Evolutionary conservation across 2,113 vertebrate genomes (phyloP).

Genomic region (Tinamus guttatus): DNA sequence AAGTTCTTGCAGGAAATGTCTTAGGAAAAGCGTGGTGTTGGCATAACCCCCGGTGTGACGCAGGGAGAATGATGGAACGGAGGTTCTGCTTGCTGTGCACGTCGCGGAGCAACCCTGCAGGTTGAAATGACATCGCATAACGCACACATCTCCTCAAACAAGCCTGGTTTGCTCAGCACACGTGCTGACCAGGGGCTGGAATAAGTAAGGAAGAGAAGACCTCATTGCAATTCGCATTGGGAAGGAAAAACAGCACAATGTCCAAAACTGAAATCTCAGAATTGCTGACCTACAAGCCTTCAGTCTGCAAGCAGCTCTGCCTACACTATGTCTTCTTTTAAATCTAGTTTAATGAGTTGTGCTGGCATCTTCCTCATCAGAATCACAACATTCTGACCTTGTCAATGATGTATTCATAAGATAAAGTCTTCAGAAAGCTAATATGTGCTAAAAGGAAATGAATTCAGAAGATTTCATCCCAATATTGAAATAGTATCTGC

Average conservation of each 20-base stretch:
- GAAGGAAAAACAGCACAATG: neutral
- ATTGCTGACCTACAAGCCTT: neutral
- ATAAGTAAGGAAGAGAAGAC: neutral
- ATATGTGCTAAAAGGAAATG: slow-evolving; percentile 47
- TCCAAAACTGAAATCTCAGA: neutral
- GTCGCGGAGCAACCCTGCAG: neutral
- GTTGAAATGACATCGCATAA: neutral
- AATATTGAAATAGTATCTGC: slow-evolving; percentile 7
- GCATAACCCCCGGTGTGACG: neutral
- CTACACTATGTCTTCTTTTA: neutral
- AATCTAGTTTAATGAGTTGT: slow-evolving; percentile 34
- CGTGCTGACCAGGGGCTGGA: neutral
- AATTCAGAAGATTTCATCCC: slow-evolving; percentile 32
- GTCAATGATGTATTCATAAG: slow-evolving; percentile 41
- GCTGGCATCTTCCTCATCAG: neutral
- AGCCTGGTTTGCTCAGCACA: neutral
- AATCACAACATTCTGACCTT: neutral
- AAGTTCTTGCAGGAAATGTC: too few species aligned
- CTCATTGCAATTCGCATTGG: neutral
- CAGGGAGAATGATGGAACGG: neutral
- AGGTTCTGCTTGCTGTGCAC: neutral
- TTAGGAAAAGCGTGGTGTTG: neutral
- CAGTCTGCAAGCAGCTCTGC: neutral
- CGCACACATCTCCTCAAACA: neutral
- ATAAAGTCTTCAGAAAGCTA: slow-evolving; percentile 37